A percentile compares a stretch with the other conserved stretches of the same genome.
phyloP scores from a whole-genome alignment of 1,140 invertebrate genomes.

The Orius insidiosus region DNA sequence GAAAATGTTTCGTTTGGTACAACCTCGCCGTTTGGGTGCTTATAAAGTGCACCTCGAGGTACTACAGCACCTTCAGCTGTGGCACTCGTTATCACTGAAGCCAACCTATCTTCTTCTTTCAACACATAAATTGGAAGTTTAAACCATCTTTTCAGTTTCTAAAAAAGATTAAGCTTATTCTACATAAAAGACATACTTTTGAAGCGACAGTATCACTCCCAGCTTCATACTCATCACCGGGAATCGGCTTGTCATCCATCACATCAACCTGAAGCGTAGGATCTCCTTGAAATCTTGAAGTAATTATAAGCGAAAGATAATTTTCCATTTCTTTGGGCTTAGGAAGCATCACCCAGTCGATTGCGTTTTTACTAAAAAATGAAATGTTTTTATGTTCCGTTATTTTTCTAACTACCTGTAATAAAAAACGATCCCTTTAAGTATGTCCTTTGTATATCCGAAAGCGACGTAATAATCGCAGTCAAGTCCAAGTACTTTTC shows the following conservation, averaged over 20 bases:
- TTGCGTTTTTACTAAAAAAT: conserved; percentile 36
- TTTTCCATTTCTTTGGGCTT: conserved; percentile 37
- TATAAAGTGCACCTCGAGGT: conserved; percentile 51
- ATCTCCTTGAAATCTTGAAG: conserved; percentile 35
- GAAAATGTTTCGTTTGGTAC: conserved; percentile 47
- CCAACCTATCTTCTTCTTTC: conserved; percentile 58
- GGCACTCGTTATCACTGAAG: conserved; percentile 46
- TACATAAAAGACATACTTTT: neutral
- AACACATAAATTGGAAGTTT: conserved; percentile 22
- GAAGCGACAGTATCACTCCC: neutral
- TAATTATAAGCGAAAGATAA: conserved; percentile 35
- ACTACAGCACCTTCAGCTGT: conserved; percentile 46
- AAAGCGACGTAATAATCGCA: conserved; percentile 56
- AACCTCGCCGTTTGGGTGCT: conserved; percentile 40
- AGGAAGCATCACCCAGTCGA: conserved; percentile 48
- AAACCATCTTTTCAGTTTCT: conserved; percentile 5
- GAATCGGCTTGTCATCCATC: conserved; percentile 19
- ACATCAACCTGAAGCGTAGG: conserved; percentile 32
- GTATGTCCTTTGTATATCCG: conserved; percentile 46
- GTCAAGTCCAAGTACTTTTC: conserved; percentile 43
- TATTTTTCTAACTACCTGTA: no score
- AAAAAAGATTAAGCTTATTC: neutral
- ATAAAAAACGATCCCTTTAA: conserved; percentile 44
- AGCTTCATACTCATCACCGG: neutral
- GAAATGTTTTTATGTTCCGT: no score